These are phyloP conservation scores for Pycnonotus jocosus DNA, from an alignment of 2,113 vertebrate species.

Conservation along the genomic window DNA sequence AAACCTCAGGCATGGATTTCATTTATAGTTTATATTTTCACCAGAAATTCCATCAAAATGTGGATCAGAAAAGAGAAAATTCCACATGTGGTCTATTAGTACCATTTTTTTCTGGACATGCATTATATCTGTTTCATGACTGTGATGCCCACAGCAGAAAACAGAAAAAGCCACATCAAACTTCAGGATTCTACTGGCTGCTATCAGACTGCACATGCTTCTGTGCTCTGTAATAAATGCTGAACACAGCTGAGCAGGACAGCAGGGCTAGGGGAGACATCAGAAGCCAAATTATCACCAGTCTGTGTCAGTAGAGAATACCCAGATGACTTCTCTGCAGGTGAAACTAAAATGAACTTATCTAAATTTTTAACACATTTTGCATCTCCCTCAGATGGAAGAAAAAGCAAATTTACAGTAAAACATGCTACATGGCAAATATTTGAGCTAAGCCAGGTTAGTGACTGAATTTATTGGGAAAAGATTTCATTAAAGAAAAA, in stretches of 20 bases:
- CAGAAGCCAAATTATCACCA: not conserved
- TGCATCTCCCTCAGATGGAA: not conserved
- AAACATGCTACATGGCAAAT: not conserved
- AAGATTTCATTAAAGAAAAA: not conserved
- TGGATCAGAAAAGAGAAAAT: not conserved
- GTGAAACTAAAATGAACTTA: not conserved
- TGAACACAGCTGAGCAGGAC: not conserved
- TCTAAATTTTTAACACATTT: not conserved
- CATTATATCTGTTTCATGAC: not conserved
- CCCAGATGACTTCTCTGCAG: not conserved
- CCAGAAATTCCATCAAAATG: not conserved
- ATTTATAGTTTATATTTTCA: not conserved
- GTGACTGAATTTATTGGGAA: not conserved
- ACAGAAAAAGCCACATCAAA: not conserved
- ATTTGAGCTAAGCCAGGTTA: not conserved
- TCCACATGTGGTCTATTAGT: accelerated
- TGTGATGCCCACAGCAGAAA: not conserved
- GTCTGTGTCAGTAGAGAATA: not conserved
- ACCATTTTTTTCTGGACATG: not conserved
- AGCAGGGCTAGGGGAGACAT: not conserved
- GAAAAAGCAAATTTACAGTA: not conserved
- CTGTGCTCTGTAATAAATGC: not conserved
- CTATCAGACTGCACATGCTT: not conserved
- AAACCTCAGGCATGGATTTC: not conserved
- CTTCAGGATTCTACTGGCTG: not conserved